These are phyloP conservation scores for Tichodroma muraria DNA, from an alignment of 2,113 vertebrate species.

Conservation along the genomic window DNA sequence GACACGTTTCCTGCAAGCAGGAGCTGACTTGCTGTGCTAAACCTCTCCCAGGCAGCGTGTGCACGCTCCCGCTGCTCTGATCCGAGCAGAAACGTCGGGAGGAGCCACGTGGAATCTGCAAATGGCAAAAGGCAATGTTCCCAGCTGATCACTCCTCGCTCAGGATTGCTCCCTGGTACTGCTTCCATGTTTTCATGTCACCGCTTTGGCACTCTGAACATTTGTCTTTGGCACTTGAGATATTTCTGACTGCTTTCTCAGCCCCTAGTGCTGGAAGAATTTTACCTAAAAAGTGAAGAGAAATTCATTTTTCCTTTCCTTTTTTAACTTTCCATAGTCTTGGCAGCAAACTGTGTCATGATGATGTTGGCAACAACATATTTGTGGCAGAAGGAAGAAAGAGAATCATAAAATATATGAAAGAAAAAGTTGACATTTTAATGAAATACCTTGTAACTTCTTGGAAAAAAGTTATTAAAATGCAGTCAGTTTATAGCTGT, in stretches of 20 bases:
- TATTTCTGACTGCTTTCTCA: conserved; percentile 60
- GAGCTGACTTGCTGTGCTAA: neutral
- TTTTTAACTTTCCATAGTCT: conserved; percentile 54
- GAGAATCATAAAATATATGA: conserved; percentile 48
- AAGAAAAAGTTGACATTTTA: conserved; percentile 60
- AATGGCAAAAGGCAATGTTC: neutral
- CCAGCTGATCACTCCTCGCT: neutral
- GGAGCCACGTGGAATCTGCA: neutral
- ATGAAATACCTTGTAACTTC: conserved; percentile 57
- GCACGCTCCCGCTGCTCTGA: neutral
- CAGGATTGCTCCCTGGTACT: neutral
- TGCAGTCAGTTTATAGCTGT: neutral
- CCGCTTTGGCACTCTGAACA: neutral
- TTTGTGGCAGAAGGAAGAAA: conserved; percentile 62
- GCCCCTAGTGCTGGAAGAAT: conserved; percentile 40
- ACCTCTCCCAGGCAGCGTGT: neutral
- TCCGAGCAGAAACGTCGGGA: neutral
- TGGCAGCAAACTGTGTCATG: conserved; percentile 59
- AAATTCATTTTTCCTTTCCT: conserved; percentile 39
- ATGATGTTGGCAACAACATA: conserved; percentile 63
- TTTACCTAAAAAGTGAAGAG: conserved; percentile 45
- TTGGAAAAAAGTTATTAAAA: conserved; percentile 47
- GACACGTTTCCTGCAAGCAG: neutral
- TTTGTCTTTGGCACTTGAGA: conserved; percentile 40
- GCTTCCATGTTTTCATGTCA: neutral